Conservation (phyloP, 2,888 invertebrate genomes). For the Drosophila multiciliata region DNA sequence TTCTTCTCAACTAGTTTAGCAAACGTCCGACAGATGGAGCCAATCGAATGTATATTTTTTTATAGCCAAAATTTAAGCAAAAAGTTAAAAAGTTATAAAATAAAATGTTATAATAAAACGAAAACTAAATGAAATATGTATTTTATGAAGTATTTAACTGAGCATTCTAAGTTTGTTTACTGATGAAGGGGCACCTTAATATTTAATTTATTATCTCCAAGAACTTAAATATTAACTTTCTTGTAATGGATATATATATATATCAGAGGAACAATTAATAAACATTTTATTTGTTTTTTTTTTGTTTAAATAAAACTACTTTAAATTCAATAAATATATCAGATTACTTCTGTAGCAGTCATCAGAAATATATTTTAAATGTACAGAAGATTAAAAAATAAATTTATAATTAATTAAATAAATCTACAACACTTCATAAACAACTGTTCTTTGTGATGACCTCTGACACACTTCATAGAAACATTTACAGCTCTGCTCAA, state of each 20-base stretch:
- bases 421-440: not conserved
- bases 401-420: not conserved
- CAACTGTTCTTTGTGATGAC: not conserved
- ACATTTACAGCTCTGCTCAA: not conserved
- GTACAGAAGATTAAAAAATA: not conserved
- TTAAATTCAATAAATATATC: not conserved
- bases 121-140: not conserved
- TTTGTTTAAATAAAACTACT: not conserved
- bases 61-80: too few species aligned
- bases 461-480: conserved; percentile 2
- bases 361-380: not conserved
- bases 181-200: not conserved
- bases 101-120: not conserved
- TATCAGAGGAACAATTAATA: not conserved
- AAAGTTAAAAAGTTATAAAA: not conserved
- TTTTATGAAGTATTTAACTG: not conserved
- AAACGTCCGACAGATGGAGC: conserved; percentile 7
- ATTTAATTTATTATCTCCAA: not conserved
- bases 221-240: not conserved
- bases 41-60: accelerated
- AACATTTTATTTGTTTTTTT: not conserved
- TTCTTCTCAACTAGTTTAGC: too few species aligned
- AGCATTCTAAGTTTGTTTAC: not conserved
- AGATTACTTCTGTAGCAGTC: not conserved
- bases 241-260: not conserved